Percentiles rank a stretch among this genome's conserved stretches.
phyloP scores from a whole-genome alignment of 2,888 invertebrate genomes.

The Stratiomys singularior region DNA sequence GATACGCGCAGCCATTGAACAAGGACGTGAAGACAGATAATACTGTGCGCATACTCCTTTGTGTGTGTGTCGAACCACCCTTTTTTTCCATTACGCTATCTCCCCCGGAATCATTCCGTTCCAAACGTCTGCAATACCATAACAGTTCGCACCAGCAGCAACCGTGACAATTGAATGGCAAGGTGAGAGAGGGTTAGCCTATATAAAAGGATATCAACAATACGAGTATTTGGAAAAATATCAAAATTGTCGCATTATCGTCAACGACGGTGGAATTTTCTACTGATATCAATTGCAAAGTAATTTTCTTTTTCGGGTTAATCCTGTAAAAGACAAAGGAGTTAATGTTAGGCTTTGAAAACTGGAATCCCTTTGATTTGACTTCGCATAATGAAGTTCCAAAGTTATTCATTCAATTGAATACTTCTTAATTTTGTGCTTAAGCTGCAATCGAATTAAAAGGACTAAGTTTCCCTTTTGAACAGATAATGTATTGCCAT shows the following conservation, averaged over 20 bases:
- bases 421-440: too few species aligned
- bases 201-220: conserved; percentile 35
- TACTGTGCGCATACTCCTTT: background rate
- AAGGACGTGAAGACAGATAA: conserved; percentile 1
- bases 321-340: too few species aligned
- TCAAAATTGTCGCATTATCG: conserved; percentile 33
- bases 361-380: too few species aligned
- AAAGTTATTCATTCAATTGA: too few species aligned
- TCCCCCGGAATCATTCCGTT: conserved; percentile 9
- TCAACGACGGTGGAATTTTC: background rate
- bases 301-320: too few species aligned
- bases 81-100: conserved; percentile 9
- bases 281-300: too few species aligned
- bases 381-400: too few species aligned
- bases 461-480: too few species aligned
- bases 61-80: background rate
- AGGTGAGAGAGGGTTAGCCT: background rate
- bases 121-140: background rate
- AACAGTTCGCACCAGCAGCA: background rate
- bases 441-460: too few species aligned
- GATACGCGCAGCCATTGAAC: background rate
- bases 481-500: too few species aligned
- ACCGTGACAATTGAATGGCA: background rate
- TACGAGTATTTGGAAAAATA: conserved; percentile 19
- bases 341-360: too few species aligned